phyloP scores from a whole-genome alignment of 2,113 vertebrate genomes.

The Polypterus bichir region DNA sequence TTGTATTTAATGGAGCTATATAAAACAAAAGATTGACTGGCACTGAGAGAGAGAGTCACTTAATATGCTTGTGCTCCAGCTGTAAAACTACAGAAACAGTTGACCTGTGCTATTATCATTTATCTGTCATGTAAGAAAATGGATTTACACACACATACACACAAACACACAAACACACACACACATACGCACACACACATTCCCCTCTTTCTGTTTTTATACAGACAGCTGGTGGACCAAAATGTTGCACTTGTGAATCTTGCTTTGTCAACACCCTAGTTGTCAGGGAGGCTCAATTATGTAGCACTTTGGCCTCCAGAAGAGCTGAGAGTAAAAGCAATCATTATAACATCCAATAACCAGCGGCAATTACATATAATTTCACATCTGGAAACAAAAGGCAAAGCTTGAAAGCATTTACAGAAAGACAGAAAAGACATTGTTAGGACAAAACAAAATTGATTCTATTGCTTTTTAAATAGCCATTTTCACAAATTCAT shows the following conservation, averaged over 20 bases:
- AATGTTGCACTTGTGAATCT: slow-evolving; percentile 10
- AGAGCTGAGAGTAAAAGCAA: slow-evolving; percentile 31
- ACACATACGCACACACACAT: too few relatives aligned
- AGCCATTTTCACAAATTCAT: neutral
- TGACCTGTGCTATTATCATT: too few relatives aligned
- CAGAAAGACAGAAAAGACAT: slow-evolving; percentile 14
- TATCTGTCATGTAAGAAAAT: too few relatives aligned
- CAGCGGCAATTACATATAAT: slow-evolving; percentile 39
- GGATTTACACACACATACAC: too few relatives aligned
- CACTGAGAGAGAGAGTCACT: too few relatives aligned
- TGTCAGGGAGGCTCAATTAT: slow-evolving; percentile 39
- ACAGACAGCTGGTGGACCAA: slow-evolving; percentile 14
- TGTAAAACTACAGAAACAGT: too few relatives aligned
- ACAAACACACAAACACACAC: too few relatives aligned
- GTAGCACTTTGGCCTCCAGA: slow-evolving; percentile 35
- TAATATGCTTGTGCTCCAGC: too few relatives aligned
- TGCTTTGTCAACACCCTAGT: slow-evolving; percentile 14
- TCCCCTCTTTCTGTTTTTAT: neutral
- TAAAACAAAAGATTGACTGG: too few relatives aligned
- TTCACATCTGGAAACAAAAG: slow-evolving; percentile 26
- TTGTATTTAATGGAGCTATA: too few relatives aligned
- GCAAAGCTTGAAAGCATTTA: slow-evolving; percentile 31
- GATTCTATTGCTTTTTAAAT: slow-evolving; percentile 14
- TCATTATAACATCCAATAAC: slow-evolving; percentile 40
- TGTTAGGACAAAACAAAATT: slow-evolving; percentile 3